Evolutionary conservation across 2,113 vertebrate species (phyloP).

Genomic region (Pampusana beccarii): DNA sequence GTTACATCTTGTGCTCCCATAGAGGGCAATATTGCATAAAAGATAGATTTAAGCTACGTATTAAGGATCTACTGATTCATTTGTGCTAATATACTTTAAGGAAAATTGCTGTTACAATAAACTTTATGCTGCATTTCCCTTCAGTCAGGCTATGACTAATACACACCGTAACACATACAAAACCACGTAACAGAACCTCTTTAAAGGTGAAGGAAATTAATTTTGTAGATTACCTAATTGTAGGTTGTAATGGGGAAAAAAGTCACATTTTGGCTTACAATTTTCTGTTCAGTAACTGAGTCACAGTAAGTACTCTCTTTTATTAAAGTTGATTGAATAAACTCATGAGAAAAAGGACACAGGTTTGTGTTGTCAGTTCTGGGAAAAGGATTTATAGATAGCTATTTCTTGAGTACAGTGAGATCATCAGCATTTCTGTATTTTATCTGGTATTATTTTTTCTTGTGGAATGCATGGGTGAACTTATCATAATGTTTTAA

Average conservation of each 20-base stretch:
- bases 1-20: conserved; percentile 67
- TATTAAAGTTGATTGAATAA: not conserved
- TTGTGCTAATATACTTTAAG: conserved; percentile 54
- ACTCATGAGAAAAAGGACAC: not conserved
- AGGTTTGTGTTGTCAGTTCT: not conserved
- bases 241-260: not conserved
- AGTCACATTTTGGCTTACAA: not conserved
- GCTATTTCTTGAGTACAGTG: not conserved
- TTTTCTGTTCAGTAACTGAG: not conserved
- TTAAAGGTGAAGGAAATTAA: conserved; percentile 63
- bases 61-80: conserved; percentile 57
- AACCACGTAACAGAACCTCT: conserved; percentile 3
- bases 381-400: not conserved
- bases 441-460: not conserved
- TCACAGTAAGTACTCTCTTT: not conserved
- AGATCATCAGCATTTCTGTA: not conserved
- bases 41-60: conserved; percentile 52
- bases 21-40: conserved; percentile 82
- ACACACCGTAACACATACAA: not conserved
- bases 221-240: conserved; percentile 26
- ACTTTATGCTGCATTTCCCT: conserved; percentile 50
- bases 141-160: conserved; percentile 65
- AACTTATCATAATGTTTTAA: not conserved
- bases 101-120: conserved; percentile 63
- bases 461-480: not conserved